Percentiles rank a stretch among this genome's conserved stretches.
These are phyloP conservation scores for Mungos mungo DNA, from an alignment of 2,113 vertebrate species.

Conservation along the genomic window DNA sequence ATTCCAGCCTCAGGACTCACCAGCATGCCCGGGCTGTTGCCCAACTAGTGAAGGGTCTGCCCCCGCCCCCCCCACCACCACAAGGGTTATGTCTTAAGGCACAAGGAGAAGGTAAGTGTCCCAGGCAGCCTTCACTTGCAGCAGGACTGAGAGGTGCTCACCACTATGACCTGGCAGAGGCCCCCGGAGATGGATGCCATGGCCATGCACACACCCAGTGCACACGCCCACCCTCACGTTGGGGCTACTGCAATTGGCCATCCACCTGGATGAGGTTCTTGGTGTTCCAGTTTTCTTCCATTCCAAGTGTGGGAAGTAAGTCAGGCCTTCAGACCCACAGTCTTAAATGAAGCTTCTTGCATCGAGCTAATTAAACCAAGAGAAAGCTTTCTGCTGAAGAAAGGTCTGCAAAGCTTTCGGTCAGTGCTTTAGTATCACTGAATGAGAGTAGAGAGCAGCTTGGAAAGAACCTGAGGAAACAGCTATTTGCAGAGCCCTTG, in stretches of 20 bases:
- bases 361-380: constrained; percentile 3
- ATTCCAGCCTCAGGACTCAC: neutral
- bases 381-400: neutral
- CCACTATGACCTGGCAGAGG: neutral
- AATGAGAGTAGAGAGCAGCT: neutral
- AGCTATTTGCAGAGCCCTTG: neutral
- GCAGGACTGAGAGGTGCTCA: neutral
- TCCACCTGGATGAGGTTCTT: neutral
- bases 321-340: neutral
- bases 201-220: accelerated
- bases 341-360: constrained; percentile 29
- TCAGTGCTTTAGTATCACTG: too few relatives aligned
- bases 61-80: too few relatives aligned
- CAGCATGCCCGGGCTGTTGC: neutral
- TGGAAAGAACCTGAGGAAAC: neutral
- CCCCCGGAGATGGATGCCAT: neutral
- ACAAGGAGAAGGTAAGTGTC: neutral
- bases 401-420: neutral
- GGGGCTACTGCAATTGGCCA: neutral
- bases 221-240: neutral
- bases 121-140: neutral
- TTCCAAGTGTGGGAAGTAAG: neutral
- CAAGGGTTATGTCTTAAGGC: neutral
- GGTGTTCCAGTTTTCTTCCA: constrained; percentile 20
- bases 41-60: neutral